Percentiles rank a stretch among this genome's conserved stretches.
phyloP scores from a whole-genome alignment of 2,113 vertebrate species.

The Hydropotes inermis region DNA sequence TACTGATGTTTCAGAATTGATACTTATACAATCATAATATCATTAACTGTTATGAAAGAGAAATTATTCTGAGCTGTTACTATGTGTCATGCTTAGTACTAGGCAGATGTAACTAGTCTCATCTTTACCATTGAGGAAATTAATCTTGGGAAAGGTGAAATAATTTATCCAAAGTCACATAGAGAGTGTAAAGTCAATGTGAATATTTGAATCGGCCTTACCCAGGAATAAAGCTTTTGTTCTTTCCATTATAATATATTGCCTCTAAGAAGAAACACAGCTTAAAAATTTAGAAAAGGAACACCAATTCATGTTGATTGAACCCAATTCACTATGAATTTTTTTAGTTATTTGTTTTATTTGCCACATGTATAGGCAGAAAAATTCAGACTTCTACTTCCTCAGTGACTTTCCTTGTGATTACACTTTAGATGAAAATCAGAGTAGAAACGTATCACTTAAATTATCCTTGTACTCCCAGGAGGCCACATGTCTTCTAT shows the following conservation, averaged over 20 bases:
- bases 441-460: neutral
- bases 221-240: neutral
- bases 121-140: neutral
- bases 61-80: neutral
- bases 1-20: neutral
- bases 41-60: neutral
- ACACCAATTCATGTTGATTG: neutral
- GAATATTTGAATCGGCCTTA: neutral
- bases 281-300: neutral
- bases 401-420: neutral
- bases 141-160: neutral
- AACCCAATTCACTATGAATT: neutral
- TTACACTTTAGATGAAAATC: neutral
- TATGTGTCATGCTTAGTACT: neutral
- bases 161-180: neutral
- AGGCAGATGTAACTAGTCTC: neutral
- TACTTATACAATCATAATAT: neutral
- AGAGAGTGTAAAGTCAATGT: neutral
- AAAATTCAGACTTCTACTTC: neutral
- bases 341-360: neutral
- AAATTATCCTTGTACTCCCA: neutral
- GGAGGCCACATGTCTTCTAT: neutral
- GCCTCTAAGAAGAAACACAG: neutral
- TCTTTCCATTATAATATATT: neutral
- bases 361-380: neutral